Conservation (phyloP, 2,888 invertebrate genomes). For the Itoplectis maculator region DNA sequence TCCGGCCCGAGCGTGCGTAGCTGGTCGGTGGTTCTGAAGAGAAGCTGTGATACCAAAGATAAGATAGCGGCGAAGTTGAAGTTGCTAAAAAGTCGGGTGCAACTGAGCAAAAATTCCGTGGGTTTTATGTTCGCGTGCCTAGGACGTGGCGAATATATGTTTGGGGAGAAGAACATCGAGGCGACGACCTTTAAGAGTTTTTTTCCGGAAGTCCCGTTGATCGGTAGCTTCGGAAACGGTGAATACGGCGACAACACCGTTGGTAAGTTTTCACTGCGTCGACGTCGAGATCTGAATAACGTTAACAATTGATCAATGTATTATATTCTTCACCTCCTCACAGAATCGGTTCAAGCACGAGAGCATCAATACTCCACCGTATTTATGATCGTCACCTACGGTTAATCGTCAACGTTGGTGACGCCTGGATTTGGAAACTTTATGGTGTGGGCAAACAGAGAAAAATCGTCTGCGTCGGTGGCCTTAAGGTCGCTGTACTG, state of each 20-base stretch:
- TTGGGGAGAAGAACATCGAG: constrained; percentile 74
- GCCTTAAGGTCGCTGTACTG: not conserved
- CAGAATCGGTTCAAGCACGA: constrained; percentile 15
- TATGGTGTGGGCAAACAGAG: constrained; percentile 1
- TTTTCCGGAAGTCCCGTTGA: constrained; percentile 79
- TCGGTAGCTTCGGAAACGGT: constrained; percentile 80
- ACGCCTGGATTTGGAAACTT: not conserved
- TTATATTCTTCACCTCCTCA: constrained; percentile 22
- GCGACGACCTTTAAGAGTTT: constrained; percentile 77
- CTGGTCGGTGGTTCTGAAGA: constrained; percentile 78
- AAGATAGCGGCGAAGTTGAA: constrained; percentile 72
- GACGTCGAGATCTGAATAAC: not conserved
- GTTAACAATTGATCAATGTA: constrained; percentile 12
- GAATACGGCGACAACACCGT: constrained; percentile 76
- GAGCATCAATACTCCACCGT: constrained; percentile 74
- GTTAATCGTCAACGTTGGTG: constrained; percentile 59
- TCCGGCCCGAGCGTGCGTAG: constrained; percentile 76
- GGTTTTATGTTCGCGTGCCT: constrained; percentile 81
- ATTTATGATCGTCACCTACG: constrained; percentile 80
- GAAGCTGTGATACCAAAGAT: constrained; percentile 68
- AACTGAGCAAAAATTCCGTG: constrained; percentile 77
- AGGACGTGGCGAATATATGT: constrained; percentile 75
- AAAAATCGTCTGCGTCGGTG: not conserved
- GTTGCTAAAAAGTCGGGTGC: constrained; percentile 72
- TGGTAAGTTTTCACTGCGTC: constrained; percentile 67